Percentiles rank a stretch among this genome's conserved stretches.
phyloP scores from a whole-genome alignment of 2,888 invertebrate genomes.

The Latrodectus elegans region DNA sequence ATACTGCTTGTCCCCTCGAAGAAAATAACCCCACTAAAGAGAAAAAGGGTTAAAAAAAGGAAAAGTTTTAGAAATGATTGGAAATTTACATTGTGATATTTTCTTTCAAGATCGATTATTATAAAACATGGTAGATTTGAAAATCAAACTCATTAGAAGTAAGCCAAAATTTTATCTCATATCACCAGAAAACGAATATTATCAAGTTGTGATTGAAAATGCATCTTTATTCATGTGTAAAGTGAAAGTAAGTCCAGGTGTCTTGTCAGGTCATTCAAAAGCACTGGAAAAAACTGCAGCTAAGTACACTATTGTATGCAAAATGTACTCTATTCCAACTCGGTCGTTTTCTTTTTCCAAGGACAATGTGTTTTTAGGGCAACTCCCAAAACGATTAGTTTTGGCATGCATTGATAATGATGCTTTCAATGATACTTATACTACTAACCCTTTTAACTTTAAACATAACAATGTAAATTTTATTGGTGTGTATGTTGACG shows the following conservation, averaged over 20 bases:
- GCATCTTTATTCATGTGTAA: conserved; percentile 28
- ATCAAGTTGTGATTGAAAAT: background rate
- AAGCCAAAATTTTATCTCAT: background rate
- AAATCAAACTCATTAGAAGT: background rate
- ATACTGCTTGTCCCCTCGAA: background rate
- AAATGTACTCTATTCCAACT: conserved; percentile 2
- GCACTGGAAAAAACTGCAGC: background rate
- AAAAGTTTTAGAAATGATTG: conserved; percentile 16
- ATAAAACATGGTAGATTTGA: background rate
- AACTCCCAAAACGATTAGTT: background rate
- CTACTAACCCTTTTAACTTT: background rate
- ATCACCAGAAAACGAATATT: background rate
- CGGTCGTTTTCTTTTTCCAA: background rate
- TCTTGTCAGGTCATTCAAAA: background rate
- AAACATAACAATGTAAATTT: background rate
- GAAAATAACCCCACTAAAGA: background rate
- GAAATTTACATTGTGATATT: background rate
- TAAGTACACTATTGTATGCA: conserved; percentile 9
- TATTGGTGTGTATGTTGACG: background rate
- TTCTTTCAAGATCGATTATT: background rate
- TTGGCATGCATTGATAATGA: background rate
- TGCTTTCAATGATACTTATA: background rate
- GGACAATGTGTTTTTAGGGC: background rate
- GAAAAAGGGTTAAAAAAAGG: background rate
- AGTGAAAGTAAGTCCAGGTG: conserved; percentile 11